Evolutionary conservation across 2,797 vertebrate genomes (phyloP).

Genomic region (Numenius phaeopus): DNA sequence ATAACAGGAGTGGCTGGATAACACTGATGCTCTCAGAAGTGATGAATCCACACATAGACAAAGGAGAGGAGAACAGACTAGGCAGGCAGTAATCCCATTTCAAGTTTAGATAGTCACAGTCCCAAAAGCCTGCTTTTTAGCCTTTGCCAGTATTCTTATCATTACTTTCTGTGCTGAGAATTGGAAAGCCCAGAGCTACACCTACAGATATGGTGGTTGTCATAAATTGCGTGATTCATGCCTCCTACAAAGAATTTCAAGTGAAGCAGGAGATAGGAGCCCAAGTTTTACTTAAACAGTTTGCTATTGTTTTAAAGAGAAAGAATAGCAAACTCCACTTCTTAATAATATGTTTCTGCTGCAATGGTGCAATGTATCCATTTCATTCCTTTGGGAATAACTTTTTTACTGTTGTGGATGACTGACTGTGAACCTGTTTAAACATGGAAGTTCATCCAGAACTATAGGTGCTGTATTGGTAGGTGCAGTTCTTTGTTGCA

Average conservation of each 20-base stretch:
- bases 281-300: neutral
- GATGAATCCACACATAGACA: neutral
- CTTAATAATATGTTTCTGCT: neutral
- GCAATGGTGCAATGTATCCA: neutral
- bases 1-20: neutral
- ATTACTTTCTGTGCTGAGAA: neutral
- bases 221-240: neutral
- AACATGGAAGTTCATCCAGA: neutral
- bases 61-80: neutral
- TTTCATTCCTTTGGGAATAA: neutral
- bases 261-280: neutral
- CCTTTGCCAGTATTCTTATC: neutral
- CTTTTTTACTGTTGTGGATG: neutral
- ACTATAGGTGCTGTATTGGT: neutral
- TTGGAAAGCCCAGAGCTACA: neutral
- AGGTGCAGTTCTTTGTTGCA: neutral
- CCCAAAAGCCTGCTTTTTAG: neutral
- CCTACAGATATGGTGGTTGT: neutral
- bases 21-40: neutral
- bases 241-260: slow-evolving; percentile 3
- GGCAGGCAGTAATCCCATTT: neutral
- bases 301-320: neutral
- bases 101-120: neutral
- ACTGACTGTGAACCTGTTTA: neutral
- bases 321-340: neutral